Conservation (phyloP, 2,113 vertebrate genomes). For the Malaclemys terrapin region DNA sequence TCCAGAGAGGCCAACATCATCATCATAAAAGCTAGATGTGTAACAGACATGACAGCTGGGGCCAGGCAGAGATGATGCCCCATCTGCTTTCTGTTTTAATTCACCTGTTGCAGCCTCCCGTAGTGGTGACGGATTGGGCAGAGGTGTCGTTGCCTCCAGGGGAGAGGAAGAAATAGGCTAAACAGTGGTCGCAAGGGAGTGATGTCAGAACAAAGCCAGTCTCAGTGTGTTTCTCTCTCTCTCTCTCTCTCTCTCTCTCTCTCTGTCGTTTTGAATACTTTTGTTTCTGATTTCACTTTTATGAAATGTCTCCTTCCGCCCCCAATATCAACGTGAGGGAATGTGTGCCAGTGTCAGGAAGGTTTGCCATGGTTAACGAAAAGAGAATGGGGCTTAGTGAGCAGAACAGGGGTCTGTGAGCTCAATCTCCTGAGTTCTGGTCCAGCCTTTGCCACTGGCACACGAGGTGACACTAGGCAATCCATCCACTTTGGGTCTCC, state of each 20-base stretch:
- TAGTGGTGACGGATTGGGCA: conserved; percentile 10
- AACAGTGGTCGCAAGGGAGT: conserved; percentile 13
- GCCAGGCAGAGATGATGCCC: conserved; percentile 23
- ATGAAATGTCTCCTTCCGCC: not conserved
- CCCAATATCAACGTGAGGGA: not conserved
- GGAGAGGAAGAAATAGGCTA: conserved; percentile 55
- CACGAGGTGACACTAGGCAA: not conserved
- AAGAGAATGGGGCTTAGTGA: not conserved
- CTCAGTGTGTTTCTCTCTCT: not conserved
- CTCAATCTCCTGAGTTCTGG: not conserved
- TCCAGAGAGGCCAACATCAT: not conserved
- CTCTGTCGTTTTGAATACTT: fast-evolving
- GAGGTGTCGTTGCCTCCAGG: conserved; percentile 49
- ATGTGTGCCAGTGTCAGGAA: not conserved
- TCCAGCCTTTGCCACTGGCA: not conserved
- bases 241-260: not conserved
- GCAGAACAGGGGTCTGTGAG: not conserved
- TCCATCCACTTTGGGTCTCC: no score
- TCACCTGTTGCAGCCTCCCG: conserved; percentile 53
- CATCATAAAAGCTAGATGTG: not conserved
- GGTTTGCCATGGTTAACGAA: not conserved
- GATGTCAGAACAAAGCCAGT: conserved; percentile 32
- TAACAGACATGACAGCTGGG: conserved; percentile 56
- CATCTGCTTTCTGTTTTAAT: conserved; percentile 56
- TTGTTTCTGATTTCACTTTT: not conserved